These are phyloP conservation scores for Cirrhinus molitorella DNA, from an alignment of 2,797 vertebrate species.

Conservation along the genomic window DNA sequence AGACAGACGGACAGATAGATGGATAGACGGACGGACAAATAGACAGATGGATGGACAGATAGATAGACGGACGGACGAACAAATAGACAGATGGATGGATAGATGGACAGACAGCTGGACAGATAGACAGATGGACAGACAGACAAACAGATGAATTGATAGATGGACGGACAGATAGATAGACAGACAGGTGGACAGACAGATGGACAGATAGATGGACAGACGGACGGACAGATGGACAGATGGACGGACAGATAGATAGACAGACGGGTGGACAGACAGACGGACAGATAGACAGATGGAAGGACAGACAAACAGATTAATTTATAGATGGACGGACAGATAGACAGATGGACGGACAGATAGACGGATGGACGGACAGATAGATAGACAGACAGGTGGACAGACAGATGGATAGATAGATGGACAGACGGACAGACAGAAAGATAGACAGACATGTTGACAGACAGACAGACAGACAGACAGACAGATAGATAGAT, in stretches of 20 bases:
- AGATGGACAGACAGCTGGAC: too few species aligned
- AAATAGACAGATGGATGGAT: too few species aligned
- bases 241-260: neutral
- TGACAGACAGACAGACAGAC: neutral
- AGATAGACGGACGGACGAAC: accelerated
- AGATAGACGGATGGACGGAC: neutral
- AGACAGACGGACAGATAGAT: neutral
- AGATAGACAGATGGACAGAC: neutral
- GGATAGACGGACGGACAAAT: neutral
- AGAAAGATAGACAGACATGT: neutral
- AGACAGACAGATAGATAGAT: neutral
- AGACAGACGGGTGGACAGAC: neutral
- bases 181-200: neutral
- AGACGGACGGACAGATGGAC: too few species aligned
- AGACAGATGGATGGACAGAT: neutral
- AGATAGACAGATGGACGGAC: accelerated
- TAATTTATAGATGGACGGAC: neutral
- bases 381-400: neutral
- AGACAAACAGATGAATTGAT: neutral
- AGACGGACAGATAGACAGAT: neutral
- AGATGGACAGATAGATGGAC: too few species aligned
- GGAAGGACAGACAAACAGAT: neutral
- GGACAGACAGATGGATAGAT: neutral
- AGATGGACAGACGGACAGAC: neutral
- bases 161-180: neutral